Evolutionary conservation across 2,113 vertebrate species (phyloP).

Genomic region (Heterochromis multidens): DNA sequence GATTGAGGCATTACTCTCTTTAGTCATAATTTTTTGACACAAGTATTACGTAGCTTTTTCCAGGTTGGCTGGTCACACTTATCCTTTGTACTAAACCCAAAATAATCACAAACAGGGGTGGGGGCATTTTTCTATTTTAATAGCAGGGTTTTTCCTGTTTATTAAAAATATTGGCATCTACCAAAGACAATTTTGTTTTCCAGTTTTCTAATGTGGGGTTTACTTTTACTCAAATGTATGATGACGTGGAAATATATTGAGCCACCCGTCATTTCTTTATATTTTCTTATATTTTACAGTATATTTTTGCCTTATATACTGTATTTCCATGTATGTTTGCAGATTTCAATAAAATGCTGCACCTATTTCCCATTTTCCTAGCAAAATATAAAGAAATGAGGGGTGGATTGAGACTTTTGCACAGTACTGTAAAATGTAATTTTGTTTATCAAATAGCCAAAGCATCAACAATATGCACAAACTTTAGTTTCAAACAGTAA

Average conservation of each 20-base stretch:
- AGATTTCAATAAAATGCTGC: fast-evolving
- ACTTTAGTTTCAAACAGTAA: neutral
- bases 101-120: too few relatives aligned
- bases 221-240: too few relatives aligned
- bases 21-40: neutral
- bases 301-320: neutral
- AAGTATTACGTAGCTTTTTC: neutral
- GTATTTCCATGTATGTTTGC: neutral
- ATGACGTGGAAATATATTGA: neutral
- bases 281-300: too few relatives aligned
- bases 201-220: too few relatives aligned
- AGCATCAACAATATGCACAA: neutral
- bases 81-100: too few relatives aligned
- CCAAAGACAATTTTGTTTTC: too few relatives aligned
- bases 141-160: too few relatives aligned
- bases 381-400: too few relatives aligned
- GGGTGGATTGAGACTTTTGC: too few relatives aligned
- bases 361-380: too few relatives aligned
- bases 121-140: too few relatives aligned
- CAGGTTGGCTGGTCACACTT: neutral
- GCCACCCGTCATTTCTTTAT: neutral
- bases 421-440: neutral
- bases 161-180: too few relatives aligned
- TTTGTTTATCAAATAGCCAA: neutral
- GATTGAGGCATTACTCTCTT: neutral